Evolutionary conservation across 2,797 vertebrate species (phyloP), one percentile per base, ranked within the genome.

Genomic region (Sebastiscus albofasciatus): DNA sequence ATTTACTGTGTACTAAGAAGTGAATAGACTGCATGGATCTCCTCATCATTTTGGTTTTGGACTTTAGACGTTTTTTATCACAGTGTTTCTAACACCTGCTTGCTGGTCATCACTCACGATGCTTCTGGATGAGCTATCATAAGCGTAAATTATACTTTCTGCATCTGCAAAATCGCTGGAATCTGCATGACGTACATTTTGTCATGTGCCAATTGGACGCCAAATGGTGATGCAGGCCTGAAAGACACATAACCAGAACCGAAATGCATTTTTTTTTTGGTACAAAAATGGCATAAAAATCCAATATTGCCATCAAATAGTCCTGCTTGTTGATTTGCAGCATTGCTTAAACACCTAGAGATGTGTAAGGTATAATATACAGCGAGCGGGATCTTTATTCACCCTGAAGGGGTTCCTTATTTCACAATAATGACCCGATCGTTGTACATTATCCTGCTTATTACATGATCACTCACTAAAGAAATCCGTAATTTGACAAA

Each of bases 71-170:
- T 8, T n/a, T 36, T 18, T 46, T 55, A 22, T 69, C 36, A 13
- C 64, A 31, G 34, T 59, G 27, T 72, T 67, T 75, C 27, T n/a
- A 9, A 62, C 18, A 73, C 36, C 2, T 56, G 55, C 52, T 29
- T 46, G 18, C 58, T 34, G 42, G 46, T 52, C 31, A 31, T 77
- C 58, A 62, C 39, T 20, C 36, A 31, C 58, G 5, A 49, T 49
- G 59, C 67, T 67, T 71, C 67, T 71, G 33, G 61, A 67, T 66
- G 49, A 86, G 62, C 66, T n/a, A 18, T 67, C 34, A 27, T 24
- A 18, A 55, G 36, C 6, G 2, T 39, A 71, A 67, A 72, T 80
- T 34, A 68, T 24, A 75, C 5, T 29, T 67, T 72, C 12, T 24
- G 8, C 26, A 60, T 49, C 46, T 49, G 46, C 18, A 20, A 66